Evolutionary conservation across 2,888 invertebrate genomes (phyloP), one percentile per base, ranked within the genome.

Genomic region (Nephrotoma appendiculata): DNA sequence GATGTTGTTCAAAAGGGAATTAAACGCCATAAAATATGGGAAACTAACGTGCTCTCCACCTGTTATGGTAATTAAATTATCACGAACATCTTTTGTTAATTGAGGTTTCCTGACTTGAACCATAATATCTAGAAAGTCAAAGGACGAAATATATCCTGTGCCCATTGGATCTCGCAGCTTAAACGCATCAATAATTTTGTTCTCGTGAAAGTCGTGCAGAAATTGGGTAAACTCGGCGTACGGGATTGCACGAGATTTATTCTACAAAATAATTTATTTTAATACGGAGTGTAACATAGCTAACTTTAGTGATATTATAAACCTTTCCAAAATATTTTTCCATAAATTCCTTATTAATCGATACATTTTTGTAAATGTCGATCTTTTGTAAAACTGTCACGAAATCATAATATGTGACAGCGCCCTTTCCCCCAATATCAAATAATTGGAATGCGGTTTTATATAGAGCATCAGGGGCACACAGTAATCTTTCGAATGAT

Each of bases 201-300:
- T 99, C 92, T 99, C 99, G 91, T 99, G 99, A 92, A 99, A 99
- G 91, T 99, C 99, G 94, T 99, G 99, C 86, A 99, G 94, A 91
- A 99, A 96, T 93, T 99, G 99, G 90, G 98, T 98, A 94, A 99
- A 99, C 92, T 99, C 99, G 43, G 95, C 94, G 92, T 99, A 99
- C 52, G 95, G 96, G 88, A 99, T 97, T 89, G 96, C 93, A 86
- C 99, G 94, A 90, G 96, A 95, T 92, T 97, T 98, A 89, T 98
- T 96, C 71, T 31, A 31, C 31, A 71, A 71, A 71, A 71, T 31
- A 19, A 31, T 71, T 71, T 15, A 15, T n/a, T 57, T 57, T 15
- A 57, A n/a, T 31, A 57, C 15, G n/a, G n/a, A 15, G n/a, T 57
- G 31, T 3, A 3, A 31, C 31, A 2, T 31, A 31, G 31, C 31